Evolutionary conservation across 1,140 invertebrate species (phyloP).

Genomic region (Asbolus verrucosus): DNA sequence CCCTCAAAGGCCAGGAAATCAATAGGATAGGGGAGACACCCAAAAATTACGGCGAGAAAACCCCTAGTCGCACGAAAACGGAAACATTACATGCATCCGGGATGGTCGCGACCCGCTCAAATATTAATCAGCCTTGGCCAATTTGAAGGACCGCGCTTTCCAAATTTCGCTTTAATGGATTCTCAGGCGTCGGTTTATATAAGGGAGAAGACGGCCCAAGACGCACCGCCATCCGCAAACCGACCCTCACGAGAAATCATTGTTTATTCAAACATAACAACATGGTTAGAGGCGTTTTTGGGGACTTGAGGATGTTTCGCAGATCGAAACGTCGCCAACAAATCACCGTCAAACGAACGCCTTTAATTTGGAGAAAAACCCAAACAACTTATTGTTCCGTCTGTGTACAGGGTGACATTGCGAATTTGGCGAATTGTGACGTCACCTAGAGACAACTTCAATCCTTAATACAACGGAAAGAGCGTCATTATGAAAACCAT

Average conservation of each 20-base stretch:
- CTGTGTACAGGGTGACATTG: too few relatives aligned
- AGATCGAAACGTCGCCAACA: background rate
- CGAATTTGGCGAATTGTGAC: too few relatives aligned
- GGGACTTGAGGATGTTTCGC: background rate
- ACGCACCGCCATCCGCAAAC: too few relatives aligned
- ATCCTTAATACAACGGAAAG: too few relatives aligned
- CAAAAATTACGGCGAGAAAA: slow-evolving; percentile 29
- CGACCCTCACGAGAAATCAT: slow-evolving; percentile 2
- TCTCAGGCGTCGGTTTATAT: slow-evolving; percentile 8
- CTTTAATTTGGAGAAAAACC: too few relatives aligned
- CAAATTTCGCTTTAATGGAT: slow-evolving; percentile 26
- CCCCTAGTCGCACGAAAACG: slow-evolving; percentile 17
- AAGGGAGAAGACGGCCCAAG: background rate
- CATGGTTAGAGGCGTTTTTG: background rate
- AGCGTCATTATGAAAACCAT: too few relatives aligned
- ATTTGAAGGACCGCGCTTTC: slow-evolving; percentile 25
- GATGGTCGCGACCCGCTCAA: slow-evolving; percentile 14
- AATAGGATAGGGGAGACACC: slow-evolving; percentile 28
- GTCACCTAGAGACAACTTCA: too few relatives aligned
- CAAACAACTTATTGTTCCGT: too few relatives aligned
- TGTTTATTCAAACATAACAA: slow-evolving; percentile 6
- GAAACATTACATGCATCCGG: slow-evolving; percentile 11
- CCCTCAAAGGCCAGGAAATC: slow-evolving; percentile 24
- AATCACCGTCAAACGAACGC: too few relatives aligned
- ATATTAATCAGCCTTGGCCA: slow-evolving; percentile 33